A percentile compares a stretch with the other conserved stretches of the same genome.
Conservation (phyloP, 2,113 vertebrate species). For the Argyrosomus japonicus region DNA sequence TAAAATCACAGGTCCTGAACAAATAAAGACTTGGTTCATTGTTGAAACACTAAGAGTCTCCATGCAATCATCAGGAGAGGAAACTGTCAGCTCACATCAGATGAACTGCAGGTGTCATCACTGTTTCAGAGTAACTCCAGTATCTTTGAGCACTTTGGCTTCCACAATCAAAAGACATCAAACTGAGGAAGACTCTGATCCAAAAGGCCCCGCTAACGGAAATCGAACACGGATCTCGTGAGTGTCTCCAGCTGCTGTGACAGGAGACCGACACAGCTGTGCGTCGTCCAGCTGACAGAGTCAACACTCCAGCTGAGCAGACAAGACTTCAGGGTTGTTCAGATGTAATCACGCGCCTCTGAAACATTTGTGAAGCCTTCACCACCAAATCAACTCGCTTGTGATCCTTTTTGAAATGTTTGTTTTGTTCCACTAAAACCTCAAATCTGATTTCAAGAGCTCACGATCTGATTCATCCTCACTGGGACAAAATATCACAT, state of each 20-base stretch:
- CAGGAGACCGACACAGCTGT: neutral
- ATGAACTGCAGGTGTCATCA: neutral
- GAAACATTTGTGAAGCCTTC: neutral
- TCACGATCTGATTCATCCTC: no score
- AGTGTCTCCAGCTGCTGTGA: neutral
- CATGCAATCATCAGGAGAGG: neutral
- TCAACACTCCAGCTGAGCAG: neutral
- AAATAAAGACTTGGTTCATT: neutral
- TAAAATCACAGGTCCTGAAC: neutral
- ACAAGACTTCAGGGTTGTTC: neutral
- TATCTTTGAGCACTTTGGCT: neutral
- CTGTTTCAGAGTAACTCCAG: neutral
- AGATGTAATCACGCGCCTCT: neutral
- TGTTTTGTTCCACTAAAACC: no score
- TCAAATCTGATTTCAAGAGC: no score
- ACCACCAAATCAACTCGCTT: neutral
- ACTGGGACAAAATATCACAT: no score
- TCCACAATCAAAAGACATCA: neutral
- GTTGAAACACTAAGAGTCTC: no score
- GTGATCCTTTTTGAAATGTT: neutral
- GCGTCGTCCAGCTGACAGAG: neutral
- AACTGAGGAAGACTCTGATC: neutral
- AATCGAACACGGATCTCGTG: neutral
- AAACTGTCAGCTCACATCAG: neutral
- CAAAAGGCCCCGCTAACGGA: neutral